These are phyloP conservation scores for Takifugu rubripes DNA, from an alignment of 2,797 vertebrate genomes.

Conservation along the genomic window DNA sequence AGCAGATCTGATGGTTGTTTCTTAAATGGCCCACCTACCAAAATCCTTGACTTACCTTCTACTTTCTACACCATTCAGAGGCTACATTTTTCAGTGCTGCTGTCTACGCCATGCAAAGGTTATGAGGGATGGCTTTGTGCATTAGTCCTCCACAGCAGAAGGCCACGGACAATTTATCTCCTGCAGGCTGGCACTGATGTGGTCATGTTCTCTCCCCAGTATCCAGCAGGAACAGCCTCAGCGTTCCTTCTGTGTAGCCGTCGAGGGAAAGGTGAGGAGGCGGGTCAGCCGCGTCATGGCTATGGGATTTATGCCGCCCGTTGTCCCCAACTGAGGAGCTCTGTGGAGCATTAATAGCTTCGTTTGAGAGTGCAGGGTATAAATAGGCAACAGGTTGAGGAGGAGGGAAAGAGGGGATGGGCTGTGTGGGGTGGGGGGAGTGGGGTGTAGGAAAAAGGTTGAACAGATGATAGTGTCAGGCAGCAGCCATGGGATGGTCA, in stretches of 20 bases:
- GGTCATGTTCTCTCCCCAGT: constrained; percentile 4
- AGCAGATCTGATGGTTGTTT: too few species aligned
- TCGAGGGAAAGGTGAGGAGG: constrained; percentile 1
- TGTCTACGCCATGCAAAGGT: background rate
- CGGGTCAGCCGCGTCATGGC: background rate
- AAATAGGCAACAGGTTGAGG: constrained; percentile 63
- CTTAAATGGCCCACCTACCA: too few species aligned
- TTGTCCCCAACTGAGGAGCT: constrained; percentile 39
- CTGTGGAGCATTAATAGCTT: constrained; percentile 43
- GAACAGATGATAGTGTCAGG: constrained; percentile 63
- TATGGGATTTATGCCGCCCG: constrained; percentile 27
- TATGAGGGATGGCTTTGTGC: too few species aligned
- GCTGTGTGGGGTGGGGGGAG: background rate
- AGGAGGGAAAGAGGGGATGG: constrained; percentile 42
- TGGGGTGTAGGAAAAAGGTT: constrained; percentile 26
- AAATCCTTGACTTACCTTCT: constrained; percentile 42
- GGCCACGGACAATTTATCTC: constrained; percentile 11
- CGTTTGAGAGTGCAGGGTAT: constrained; percentile 57
- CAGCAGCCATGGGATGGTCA: constrained; percentile 17
- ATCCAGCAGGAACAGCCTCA: background rate
- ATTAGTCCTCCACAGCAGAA: background rate
- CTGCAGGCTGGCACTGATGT: constrained; percentile 1
- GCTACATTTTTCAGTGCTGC: constrained; percentile 21
- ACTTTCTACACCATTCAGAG: constrained; percentile 34
- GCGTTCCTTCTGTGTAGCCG: constrained; percentile 10